These are phyloP conservation scores for Agrochola lychnidis DNA, from an alignment of 2,888 invertebrate genomes.

Conservation along the genomic window DNA sequence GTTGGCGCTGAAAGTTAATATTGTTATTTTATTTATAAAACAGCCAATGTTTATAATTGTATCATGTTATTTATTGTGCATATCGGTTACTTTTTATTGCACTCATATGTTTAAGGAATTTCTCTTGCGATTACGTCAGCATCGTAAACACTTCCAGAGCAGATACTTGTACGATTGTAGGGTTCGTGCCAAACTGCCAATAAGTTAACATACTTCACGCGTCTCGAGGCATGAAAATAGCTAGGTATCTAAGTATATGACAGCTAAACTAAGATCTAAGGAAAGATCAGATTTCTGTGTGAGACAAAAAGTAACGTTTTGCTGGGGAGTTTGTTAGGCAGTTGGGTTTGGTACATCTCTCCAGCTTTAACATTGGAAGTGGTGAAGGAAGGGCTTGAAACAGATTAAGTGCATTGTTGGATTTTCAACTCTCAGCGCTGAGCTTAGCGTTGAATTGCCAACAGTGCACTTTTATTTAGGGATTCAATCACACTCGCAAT, in stretches of 20 bases:
- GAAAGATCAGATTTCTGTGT: not conserved
- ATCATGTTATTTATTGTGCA: constrained; percentile 1
- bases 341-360: not conserved
- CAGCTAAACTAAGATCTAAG: not conserved
- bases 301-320: not conserved
- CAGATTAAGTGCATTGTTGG: no score
- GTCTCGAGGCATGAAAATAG: not conserved
- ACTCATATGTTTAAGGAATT: constrained; percentile 28
- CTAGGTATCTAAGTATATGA: not conserved
- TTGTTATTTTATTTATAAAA: constrained; percentile 36
- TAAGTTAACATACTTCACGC: not conserved
- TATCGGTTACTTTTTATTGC: not conserved
- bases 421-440: no score
- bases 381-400: not conserved
- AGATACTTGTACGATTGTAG: constrained; percentile 6
- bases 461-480: no score
- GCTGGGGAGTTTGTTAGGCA: not conserved
- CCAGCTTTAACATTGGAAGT: not conserved
- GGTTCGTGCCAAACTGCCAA: constrained; percentile 16
- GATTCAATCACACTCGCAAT: no score
- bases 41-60: constrained; percentile 2
- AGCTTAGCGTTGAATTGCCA: no score
- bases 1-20: not conserved
- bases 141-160: not conserved
- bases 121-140: constrained; percentile 11